phyloP scores from a whole-genome alignment of 2,113 vertebrate species.

The Cygnus atratus region DNA sequence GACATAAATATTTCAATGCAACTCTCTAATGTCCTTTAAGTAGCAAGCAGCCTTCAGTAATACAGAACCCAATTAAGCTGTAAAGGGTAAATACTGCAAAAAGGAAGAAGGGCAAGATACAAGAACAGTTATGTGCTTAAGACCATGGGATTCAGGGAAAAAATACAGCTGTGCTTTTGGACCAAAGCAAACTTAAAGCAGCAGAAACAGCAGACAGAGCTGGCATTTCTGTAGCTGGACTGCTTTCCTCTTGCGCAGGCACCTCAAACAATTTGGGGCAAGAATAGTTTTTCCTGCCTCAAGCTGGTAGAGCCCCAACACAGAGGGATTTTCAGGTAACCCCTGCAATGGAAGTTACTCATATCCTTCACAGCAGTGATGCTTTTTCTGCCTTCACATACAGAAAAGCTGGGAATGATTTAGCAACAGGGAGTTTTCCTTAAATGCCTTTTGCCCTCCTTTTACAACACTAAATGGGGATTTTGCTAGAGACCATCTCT shows the following conservation, averaged over 20 bases:
- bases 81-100: constrained; percentile 34
- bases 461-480: background rate
- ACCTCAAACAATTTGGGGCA: background rate
- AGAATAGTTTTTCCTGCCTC: background rate
- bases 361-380: background rate
- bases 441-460: background rate
- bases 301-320: background rate
- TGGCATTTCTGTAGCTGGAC: background rate
- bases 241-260: background rate
- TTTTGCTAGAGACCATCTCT: background rate
- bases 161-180: background rate
- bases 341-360: background rate
- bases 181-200: background rate
- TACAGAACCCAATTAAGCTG: constrained; percentile 45
- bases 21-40: constrained; percentile 40
- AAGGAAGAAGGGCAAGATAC: background rate
- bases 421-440: background rate
- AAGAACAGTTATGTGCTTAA: background rate
- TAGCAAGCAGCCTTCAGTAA: constrained; percentile 30
- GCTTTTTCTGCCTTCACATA: background rate
- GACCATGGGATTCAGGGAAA: background rate
- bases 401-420: background rate
- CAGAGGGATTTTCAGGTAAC: too few species aligned
- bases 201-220: background rate
- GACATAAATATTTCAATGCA: constrained; percentile 75